Conservation (phyloP, 2,888 invertebrate genomes). For the Nasonovia ribisnigri region DNA sequence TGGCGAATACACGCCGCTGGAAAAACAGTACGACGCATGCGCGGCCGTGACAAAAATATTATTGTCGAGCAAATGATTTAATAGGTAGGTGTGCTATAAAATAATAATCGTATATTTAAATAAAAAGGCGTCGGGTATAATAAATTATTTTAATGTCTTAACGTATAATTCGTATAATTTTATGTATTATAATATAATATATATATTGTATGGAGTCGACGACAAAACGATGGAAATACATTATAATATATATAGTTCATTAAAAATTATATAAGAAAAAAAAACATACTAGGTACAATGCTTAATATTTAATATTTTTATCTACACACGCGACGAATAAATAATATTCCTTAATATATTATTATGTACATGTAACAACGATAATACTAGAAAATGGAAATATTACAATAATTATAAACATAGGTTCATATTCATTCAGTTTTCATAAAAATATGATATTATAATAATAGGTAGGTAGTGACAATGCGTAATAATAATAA, state of each 20-base stretch:
- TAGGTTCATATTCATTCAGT: neutral
- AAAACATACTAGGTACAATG: neutral
- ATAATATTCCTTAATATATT: neutral
- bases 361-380: neutral
- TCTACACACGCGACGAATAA: neutral
- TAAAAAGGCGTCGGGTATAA: neutral
- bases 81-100: neutral
- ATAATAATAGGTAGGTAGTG: neutral
- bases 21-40: conserved; percentile 1
- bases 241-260: neutral
- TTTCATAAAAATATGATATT: neutral
- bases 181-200: neutral
- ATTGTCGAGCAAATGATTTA: neutral
- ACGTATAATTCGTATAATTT: conserved; percentile 8
- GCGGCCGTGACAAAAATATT: neutral
- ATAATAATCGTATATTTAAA: neutral
- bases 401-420: neutral
- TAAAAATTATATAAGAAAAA: neutral
- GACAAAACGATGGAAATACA: neutral
- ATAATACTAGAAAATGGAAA: neutral
- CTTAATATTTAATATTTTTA: neutral
- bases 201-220: neutral
- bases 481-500: conserved; percentile 9
- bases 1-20: too few species aligned
- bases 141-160: neutral